phyloP scores from a whole-genome alignment of 1,140 invertebrate species.

The Brachionus rotundiformis region DNA sequence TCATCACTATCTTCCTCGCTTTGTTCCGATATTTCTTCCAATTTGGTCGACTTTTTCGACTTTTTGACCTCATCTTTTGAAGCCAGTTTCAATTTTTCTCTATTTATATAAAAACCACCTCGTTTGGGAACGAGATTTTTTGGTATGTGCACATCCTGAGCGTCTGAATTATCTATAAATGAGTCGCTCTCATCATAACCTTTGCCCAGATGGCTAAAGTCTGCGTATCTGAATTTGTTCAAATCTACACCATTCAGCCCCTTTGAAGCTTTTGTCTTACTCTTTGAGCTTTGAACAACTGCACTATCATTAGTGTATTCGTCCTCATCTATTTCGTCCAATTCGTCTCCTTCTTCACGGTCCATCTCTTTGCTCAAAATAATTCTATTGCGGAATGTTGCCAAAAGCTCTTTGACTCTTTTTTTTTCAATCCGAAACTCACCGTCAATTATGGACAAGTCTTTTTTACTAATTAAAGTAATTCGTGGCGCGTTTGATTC shows the following conservation, averaged over 20 bases:
- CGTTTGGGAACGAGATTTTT: conserved; percentile 34
- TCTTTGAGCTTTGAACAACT: conserved; percentile 15
- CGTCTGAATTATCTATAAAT: conserved; percentile 50
- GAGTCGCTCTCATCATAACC: conserved; percentile 50
- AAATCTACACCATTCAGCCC: background rate
- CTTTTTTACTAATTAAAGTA: background rate
- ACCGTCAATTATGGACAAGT: conserved; percentile 10
- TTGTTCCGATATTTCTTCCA: background rate
- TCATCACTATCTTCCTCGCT: background rate
- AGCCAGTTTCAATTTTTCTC: conserved; percentile 18
- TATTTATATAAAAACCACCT: conserved; percentile 48
- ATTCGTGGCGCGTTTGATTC: background rate
- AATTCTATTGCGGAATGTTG: conserved; percentile 31
- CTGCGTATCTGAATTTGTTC: background rate
- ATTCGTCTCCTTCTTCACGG: conserved; percentile 24
- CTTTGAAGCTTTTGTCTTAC: conserved; percentile 2
- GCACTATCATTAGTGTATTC: conserved; percentile 8
- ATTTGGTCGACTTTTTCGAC: background rate
- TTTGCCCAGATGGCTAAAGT: conserved; percentile 40
- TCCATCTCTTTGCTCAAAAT: conserved; percentile 49
- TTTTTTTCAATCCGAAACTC: conserved; percentile 26
- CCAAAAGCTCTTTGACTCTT: conserved; percentile 4
- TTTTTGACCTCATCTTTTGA: conserved; percentile 31
- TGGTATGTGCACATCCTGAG: conserved; percentile 40
- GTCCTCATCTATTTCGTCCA: background rate